These are phyloP conservation scores for Pithys albifrons DNA, from an alignment of 2,113 vertebrate genomes.

Conservation along the genomic window DNA sequence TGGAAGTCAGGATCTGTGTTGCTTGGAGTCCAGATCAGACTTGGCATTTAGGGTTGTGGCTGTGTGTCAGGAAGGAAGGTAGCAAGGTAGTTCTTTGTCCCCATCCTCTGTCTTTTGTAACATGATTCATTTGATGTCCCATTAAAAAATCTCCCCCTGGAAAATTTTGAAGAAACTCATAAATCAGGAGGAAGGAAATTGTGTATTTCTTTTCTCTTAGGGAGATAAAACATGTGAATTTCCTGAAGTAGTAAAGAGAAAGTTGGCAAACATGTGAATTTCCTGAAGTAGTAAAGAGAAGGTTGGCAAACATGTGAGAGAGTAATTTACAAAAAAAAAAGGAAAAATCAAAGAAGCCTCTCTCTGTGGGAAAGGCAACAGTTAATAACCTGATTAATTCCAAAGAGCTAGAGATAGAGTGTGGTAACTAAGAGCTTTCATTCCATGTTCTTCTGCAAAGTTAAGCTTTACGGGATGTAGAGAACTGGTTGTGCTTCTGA, in stretches of 20 bases:
- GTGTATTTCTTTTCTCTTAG: neutral
- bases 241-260: neutral
- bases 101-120: neutral
- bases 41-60: neutral
- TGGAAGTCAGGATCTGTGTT: neutral
- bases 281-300: neutral
- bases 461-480: neutral
- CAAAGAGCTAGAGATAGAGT: neutral
- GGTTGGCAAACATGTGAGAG: neutral
- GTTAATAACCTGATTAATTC: neutral
- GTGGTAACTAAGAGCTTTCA: conserved; percentile 20
- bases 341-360: neutral
- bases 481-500: neutral
- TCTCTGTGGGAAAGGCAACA: neutral
- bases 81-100: neutral
- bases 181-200: neutral
- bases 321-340: neutral
- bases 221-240: neutral
- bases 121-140: neutral
- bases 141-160: neutral
- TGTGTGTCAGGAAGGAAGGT: neutral
- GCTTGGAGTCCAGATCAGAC: neutral
- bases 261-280: neutral
- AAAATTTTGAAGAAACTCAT: neutral
- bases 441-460: neutral